phyloP scores from a whole-genome alignment of 2,113 vertebrate species.

The Ailuropoda melanoleuca region DNA sequence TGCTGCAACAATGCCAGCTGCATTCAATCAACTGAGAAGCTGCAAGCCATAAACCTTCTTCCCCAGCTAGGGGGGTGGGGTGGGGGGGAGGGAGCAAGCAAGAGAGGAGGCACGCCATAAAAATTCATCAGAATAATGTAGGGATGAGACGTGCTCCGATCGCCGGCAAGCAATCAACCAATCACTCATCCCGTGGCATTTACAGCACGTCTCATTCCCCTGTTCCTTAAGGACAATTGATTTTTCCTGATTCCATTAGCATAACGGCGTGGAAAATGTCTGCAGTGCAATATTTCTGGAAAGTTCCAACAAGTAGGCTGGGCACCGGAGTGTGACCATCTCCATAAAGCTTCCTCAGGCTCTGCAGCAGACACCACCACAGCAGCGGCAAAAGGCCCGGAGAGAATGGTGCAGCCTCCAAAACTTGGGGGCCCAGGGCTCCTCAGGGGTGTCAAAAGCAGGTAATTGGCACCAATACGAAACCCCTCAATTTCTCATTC shows the following conservation, averaged over 20 bases:
- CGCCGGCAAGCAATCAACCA: conserved; percentile 91
- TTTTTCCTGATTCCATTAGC: conserved; percentile 95
- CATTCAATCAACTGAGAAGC: conserved; percentile 93
- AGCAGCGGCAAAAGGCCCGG: conserved; percentile 67
- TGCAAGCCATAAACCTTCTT: conserved; percentile 92
- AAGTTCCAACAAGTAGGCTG: conserved; percentile 91
- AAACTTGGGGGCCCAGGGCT: conserved; percentile 78
- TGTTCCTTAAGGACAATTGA: conserved; percentile 97
- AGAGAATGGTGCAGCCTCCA: conserved; percentile 81
- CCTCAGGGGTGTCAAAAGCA: conserved; percentile 18
- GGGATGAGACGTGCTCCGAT: conserved; percentile 89
- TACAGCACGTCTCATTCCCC: conserved; percentile 94
- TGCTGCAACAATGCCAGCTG: conserved; percentile 91
- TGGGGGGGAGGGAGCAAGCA: conserved; percentile 77
- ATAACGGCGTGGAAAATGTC: conserved; percentile 93
- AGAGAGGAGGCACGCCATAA: conserved; percentile 88
- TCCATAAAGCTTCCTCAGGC: conserved; percentile 86
- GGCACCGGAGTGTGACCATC: conserved; percentile 88
- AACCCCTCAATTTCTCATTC: background rate
- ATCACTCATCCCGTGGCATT: conserved; percentile 95
- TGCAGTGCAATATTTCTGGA: conserved; percentile 93
- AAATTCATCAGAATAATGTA: conserved; percentile 94
- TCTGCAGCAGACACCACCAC: conserved; percentile 80
- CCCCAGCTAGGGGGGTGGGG: conserved; percentile 81
- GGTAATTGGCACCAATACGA: background rate